Evolutionary conservation across 2,797 vertebrate species (phyloP).

Genomic region (Eulemur rubriventer): DNA sequence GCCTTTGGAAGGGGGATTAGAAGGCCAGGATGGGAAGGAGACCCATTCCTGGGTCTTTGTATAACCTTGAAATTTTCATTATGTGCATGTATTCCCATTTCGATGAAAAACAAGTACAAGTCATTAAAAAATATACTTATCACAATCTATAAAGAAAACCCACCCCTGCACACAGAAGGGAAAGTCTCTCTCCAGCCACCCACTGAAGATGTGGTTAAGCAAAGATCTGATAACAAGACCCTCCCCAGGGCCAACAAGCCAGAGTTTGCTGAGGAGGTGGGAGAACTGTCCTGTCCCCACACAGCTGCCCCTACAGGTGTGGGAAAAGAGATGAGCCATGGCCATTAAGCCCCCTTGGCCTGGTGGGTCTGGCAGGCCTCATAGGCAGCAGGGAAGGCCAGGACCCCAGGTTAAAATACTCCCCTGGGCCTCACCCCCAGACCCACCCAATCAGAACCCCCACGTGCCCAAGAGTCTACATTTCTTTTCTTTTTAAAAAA

Average conservation of each 20-base stretch:
- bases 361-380: too few species aligned
- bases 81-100: neutral
- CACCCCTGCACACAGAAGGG: neutral
- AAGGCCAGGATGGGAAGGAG: neutral
- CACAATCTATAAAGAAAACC: neutral
- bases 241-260: neutral
- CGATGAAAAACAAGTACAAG: neutral
- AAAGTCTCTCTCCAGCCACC: too few species aligned
- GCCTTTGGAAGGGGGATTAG: neutral
- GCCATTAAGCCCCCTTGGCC: neutral
- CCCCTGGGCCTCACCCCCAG: neutral
- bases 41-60: neutral
- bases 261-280: neutral
- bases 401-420: neutral
- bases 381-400: too few species aligned
- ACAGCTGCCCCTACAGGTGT: neutral
- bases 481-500: neutral
- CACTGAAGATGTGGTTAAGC: neutral
- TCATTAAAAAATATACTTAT: neutral
- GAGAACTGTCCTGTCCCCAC: neutral
- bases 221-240: neutral
- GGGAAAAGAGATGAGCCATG: neutral
- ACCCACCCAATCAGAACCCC: neutral
- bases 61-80: neutral
- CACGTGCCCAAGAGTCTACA: neutral